Evolutionary conservation across 1,140 invertebrate genomes (phyloP), one percentile per base, ranked within the genome.

Genomic region (Calosoma granatense): DNA sequence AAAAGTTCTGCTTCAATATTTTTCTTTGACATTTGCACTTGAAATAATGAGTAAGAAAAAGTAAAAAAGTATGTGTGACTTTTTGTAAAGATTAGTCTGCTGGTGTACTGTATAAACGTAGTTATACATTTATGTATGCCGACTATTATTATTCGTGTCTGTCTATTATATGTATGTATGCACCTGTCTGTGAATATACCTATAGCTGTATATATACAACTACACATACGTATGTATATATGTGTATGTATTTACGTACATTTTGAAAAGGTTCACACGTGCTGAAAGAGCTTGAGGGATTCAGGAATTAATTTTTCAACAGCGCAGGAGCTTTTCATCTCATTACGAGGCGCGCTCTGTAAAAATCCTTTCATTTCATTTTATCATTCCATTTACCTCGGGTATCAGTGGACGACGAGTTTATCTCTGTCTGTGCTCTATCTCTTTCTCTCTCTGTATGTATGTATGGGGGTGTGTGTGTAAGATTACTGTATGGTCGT

Each of bases 311-410:
- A 47, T 47, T 47, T 47, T 47, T 47, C 41, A 47, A 47, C 6
- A 47, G 41, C 3, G 17, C 15, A 17, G 41, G 15, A 47, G 41
- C 41, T 47, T 47, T 47, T 47, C 15, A 47, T 47, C 41, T 47
- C 41, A 47, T 47, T 47, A 47, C 15, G n/a, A 47, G 41, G 3
- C 6, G 17, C 6, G 41, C 41, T 47, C 15, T 47, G 41, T 17
- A 47, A 47, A 47, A 47, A 47, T 47, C 41, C 41, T 47, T 47
- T 47, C 41, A 47, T 47, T 47, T 47, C 41, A 47, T 47, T 47
- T 47, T 47, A 47, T 17, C 41, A 47, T 47, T 47, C 9, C 17
- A 12, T 47, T 47, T 47, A 17, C 41, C 26, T 9, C 26, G 26
- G 6, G 6, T 6, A 6, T 36, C 6, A 36, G 6, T 9, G 26